phyloP scores from a whole-genome alignment of 2,113 vertebrate species.

The Morphnarchus princeps region DNA sequence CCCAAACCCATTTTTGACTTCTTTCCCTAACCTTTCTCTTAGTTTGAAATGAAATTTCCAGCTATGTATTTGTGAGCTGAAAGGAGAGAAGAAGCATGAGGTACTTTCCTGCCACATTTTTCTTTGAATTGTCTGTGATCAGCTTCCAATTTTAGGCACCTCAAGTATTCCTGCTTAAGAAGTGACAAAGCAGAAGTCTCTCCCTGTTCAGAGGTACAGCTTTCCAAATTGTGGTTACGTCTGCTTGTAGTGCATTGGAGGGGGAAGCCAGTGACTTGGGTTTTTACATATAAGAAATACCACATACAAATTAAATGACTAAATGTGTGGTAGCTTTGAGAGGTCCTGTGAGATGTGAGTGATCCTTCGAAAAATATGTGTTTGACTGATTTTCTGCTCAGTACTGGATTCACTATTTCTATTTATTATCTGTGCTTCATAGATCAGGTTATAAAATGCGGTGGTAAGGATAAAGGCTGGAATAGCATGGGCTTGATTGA shows the following conservation, averaged over 20 bases:
- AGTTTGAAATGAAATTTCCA: background rate
- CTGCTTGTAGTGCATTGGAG: background rate
- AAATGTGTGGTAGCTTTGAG: background rate
- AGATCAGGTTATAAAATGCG: background rate
- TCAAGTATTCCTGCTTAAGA: background rate
- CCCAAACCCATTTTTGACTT: background rate
- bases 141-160: background rate
- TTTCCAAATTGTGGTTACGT: background rate
- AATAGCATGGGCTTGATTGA: background rate
- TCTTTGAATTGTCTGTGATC: background rate
- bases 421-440: background rate
- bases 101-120: background rate
- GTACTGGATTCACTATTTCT: background rate
- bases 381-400: background rate
- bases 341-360: background rate
- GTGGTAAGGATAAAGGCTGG: background rate
- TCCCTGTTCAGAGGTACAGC: background rate
- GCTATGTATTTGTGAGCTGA: background rate
- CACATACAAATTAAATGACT: background rate
- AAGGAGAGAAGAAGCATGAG: background rate
- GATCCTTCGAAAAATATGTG: background rate
- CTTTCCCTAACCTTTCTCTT: background rate
- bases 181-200: background rate
- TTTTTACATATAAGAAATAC: background rate
- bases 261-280: background rate